These are phyloP conservation scores for Cuniculus paca DNA, from an alignment of 2,797 vertebrate genomes.

Conservation along the genomic window DNA sequence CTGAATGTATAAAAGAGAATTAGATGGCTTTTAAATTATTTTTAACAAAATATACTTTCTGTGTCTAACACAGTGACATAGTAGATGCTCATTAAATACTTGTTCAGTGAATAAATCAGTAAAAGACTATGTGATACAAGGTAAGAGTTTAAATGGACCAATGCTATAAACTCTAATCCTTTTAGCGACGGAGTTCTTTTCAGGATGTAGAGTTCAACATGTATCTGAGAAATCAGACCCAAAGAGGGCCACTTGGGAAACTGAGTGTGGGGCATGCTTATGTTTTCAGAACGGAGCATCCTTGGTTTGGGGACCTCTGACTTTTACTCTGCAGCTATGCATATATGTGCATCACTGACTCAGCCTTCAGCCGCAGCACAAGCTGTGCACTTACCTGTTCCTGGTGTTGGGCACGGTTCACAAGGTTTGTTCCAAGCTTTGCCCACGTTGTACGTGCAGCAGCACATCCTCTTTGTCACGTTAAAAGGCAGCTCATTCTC, in stretches of 20 bases:
- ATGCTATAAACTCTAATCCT: background rate
- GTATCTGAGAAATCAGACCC: background rate
- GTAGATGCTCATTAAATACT: background rate
- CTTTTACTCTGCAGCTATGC: rapidly evolving
- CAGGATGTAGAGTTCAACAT: background rate
- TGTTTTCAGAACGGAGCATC: background rate
- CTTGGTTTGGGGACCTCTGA: rapidly evolving
- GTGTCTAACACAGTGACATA: background rate
- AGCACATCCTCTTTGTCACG: constrained; percentile 92
- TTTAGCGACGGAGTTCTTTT: background rate
- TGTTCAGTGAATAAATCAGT: background rate
- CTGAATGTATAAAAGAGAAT: background rate
- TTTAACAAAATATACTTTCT: background rate
- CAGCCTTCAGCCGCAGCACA: rapidly evolving
- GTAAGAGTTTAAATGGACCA: background rate
- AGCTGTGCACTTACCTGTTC: constrained; percentile 86
- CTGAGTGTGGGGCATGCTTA: rapidly evolving
- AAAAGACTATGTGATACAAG: background rate
- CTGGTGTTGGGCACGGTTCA: constrained; percentile 90
- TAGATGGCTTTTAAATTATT: background rate
- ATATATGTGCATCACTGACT: rapidly evolving
- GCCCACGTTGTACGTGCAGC: constrained; percentile 92
- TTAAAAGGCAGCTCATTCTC: constrained; percentile 92
- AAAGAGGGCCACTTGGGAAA: background rate
- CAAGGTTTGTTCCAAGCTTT: constrained; percentile 94